Base-by-base conservation (phyloP, 2,888 invertebrate species). In the Frankliniella fusca region DNA sequence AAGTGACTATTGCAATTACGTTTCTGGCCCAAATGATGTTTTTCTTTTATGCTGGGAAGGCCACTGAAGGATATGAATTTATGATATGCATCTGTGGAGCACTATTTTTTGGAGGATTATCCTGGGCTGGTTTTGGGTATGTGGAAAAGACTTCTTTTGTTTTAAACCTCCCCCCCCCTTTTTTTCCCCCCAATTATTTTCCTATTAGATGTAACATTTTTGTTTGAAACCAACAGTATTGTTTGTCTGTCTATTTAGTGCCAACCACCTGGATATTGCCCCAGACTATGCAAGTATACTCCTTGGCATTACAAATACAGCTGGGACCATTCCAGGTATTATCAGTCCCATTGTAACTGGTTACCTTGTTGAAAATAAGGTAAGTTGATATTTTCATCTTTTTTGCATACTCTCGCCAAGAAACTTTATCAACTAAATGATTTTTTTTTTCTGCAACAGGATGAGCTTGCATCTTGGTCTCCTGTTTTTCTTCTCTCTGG, bases 301-400 rank as follows among this genome's bases (percentile, higher is more conserved):
- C 82, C 96, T 97, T 96, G 97, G 97, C 0, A 89, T 97, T 18
- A 94, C 95, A 12, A 97, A 97, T 88, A 96, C 96, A 0, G 89
- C 97, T 84, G 97, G 95, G 0, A 97, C 97, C 0, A 89, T 97
- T 81, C 96, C 97, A 0, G 97, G 97, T 65, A 96, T 97, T 85
- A 89, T 97, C 28, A 95, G 95, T 86, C 97, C 97, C 0, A 90
- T 93, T 15, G 88, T 96, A 0, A 94, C 95, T 0, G 95, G 95
- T 10, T 90, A 91, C 81, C 92, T 96, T 83, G 94, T 95, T 23
- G 90, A 91, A 83, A 89, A 93, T 84, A 92, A 93, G 90, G 95
- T 94, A 87, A 86, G 86, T 85, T n/a, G 9, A 23, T 70, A 1
- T 9, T n/a, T 70, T n/a, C 23, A 23, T n/a, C 23, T 70, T n/a